A percentile compares a stretch with the other conserved stretches of the same genome.
phyloP scores from a whole-genome alignment of 2,888 invertebrate genomes.

The Drosophila pegasa region DNA sequence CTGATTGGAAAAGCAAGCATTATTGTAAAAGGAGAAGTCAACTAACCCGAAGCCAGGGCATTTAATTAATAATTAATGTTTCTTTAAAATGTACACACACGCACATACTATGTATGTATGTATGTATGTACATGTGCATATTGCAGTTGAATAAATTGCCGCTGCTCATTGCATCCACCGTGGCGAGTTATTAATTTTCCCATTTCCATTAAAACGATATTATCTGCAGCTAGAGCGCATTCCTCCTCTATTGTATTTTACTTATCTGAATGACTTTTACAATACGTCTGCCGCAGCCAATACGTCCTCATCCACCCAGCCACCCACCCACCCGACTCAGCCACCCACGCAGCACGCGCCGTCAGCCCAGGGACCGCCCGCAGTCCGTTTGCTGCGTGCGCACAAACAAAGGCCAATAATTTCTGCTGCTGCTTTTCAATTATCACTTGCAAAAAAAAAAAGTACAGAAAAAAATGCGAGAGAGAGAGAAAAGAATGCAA shows the following conservation, averaged over 20 bases:
- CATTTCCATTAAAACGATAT: conserved; percentile 48
- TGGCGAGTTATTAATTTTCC: conserved; percentile 54
- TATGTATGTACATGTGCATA: background rate
- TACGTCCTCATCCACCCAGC: background rate
- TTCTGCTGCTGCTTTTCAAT: conserved; percentile 57
- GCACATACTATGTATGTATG: background rate
- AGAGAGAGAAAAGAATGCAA: conserved; percentile 13
- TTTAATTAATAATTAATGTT: background rate
- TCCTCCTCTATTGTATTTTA: conserved; percentile 28
- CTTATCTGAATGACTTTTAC: conserved; percentile 46
- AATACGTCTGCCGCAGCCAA: conserved; percentile 1
- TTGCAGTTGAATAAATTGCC: conserved; percentile 32
- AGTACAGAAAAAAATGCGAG: background rate
- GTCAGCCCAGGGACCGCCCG: background rate
- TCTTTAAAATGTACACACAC: background rate
- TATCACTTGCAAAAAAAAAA: conserved; percentile 43
- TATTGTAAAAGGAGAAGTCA: background rate
- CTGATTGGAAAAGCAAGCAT: conserved; percentile 5
- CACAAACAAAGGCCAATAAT: conserved; percentile 61
- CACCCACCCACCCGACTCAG: background rate
- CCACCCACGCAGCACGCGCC: background rate
- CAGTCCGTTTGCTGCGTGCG: conserved; percentile 19
- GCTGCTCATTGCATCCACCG: conserved; percentile 21
- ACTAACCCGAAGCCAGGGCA: background rate
- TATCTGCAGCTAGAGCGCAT: conserved; percentile 14